These are phyloP conservation scores for Plecturocebus donacophilus DNA, from an alignment of 2,113 vertebrate genomes.

Conservation along the genomic window DNA sequence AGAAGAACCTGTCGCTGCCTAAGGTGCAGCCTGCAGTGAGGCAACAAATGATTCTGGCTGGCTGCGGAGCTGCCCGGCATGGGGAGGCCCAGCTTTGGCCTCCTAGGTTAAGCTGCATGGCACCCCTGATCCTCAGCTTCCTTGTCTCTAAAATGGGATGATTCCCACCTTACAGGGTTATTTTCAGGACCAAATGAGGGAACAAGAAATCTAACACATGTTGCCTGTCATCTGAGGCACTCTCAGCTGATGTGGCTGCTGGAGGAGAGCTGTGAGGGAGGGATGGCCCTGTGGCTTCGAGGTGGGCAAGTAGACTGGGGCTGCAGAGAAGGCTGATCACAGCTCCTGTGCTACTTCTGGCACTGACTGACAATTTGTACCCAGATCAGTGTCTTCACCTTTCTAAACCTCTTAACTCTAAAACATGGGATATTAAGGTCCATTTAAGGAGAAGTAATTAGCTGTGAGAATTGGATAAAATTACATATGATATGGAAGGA, in stretches of 20 bases:
- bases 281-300: neutral
- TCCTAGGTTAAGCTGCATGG: neutral
- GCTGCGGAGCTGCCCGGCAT: accelerated
- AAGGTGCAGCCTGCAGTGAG: neutral
- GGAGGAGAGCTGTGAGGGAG: neutral
- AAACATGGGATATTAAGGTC: neutral
- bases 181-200: neutral
- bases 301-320: neutral
- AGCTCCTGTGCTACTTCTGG: neutral
- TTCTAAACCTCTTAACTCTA: neutral
- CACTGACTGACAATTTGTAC: neutral
- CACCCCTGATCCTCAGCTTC: neutral
- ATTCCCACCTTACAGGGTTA: neutral
- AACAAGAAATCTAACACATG: neutral
- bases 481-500: neutral
- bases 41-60: neutral
- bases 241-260: neutral
- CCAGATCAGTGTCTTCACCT: neutral
- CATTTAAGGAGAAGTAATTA: neutral
- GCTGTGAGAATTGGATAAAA: neutral
- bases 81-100: neutral
- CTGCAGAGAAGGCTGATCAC: neutral
- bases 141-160: neutral
- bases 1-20: accelerated
- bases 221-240: neutral